These are phyloP conservation scores for Gasterosteus aculeatus DNA, from an alignment of 2,113 vertebrate genomes.

Conservation along the genomic window DNA sequence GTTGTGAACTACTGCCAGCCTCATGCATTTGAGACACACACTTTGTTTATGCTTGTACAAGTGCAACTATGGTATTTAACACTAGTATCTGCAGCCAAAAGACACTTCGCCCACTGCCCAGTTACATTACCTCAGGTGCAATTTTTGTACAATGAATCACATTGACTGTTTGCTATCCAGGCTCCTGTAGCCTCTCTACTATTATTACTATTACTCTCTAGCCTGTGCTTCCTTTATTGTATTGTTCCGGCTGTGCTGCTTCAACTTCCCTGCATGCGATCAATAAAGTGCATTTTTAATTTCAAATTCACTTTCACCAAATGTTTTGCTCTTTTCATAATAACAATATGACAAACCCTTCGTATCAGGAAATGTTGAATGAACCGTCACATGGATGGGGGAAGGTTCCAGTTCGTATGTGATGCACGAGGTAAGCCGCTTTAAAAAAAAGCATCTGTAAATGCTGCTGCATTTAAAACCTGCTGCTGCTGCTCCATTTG, in stretches of 20 bases:
- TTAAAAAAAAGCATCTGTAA: slow-evolving; percentile 34
- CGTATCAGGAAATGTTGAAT: slow-evolving; percentile 2
- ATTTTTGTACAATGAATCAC: not conserved
- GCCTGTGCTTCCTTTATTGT: not conserved
- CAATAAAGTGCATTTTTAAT: not conserved
- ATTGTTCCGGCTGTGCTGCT: not conserved
- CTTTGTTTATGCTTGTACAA: not conserved
- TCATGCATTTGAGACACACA: not conserved
- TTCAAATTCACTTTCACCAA: not conserved
- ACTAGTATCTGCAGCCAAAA: not conserved
- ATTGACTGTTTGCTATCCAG: not conserved
- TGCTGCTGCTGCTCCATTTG: slow-evolving; percentile 10
- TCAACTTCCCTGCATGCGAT: not conserved
- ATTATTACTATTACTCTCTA: not conserved
- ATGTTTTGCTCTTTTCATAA: not conserved
- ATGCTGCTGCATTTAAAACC: not conserved
- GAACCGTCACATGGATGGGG: slow-evolving; percentile 4
- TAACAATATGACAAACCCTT: not conserved
- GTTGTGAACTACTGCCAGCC: not conserved
- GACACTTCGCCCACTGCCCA: not conserved
- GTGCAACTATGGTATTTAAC: not conserved
- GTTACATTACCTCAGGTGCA: not conserved
- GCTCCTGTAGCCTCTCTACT: not conserved
- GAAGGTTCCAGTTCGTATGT: slow-evolving; percentile 11
- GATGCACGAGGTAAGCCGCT: slow-evolving; percentile 45